Conservation (phyloP, 2,113 vertebrate species). For the Microcebus tavaratra region DNA sequence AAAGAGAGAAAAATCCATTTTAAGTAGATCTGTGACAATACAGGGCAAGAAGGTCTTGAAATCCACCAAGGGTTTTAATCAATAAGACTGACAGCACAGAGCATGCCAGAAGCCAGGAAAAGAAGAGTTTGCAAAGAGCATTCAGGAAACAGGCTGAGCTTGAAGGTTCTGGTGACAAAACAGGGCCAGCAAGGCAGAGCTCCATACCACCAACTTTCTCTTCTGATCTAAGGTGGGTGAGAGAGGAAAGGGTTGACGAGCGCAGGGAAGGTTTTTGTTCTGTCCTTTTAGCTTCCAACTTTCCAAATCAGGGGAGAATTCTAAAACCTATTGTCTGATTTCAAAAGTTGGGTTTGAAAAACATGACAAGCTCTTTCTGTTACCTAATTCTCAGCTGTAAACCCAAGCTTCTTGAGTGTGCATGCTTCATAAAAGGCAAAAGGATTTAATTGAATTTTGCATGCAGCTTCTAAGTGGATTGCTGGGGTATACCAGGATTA, state of each 20-base stretch:
- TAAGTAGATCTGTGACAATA: constrained; percentile 80
- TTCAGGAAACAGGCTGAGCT: constrained; percentile 6
- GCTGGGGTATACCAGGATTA: constrained; percentile 75
- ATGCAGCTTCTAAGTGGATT: constrained; percentile 75
- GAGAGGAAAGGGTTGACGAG: constrained; percentile 34
- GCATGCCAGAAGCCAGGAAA: constrained; percentile 69
- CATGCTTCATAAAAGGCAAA: constrained; percentile 66
- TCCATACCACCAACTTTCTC: background rate
- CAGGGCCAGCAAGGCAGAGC: background rate
- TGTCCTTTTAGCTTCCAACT: constrained; percentile 47
- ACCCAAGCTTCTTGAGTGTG: constrained; percentile 56
- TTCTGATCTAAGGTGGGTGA: constrained; percentile 12
- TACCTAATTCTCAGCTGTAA: constrained; percentile 71
- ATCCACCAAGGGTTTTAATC: constrained; percentile 79
- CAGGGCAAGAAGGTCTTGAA: constrained; percentile 72
- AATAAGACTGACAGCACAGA: constrained; percentile 77
- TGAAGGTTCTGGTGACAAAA: constrained; percentile 30
- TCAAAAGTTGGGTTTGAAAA: constrained; percentile 71
- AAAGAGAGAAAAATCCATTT: constrained; percentile 77
- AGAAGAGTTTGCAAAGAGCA: constrained; percentile 61
- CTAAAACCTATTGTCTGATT: constrained; percentile 72
- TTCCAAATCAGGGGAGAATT: constrained; percentile 56
- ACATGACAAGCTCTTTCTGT: constrained; percentile 61
- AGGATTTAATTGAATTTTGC: constrained; percentile 76
- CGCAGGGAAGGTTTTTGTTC: constrained; percentile 44